Conservation (phyloP, 2,797 vertebrate genomes). For the Lepilemur septentrionalis region DNA sequence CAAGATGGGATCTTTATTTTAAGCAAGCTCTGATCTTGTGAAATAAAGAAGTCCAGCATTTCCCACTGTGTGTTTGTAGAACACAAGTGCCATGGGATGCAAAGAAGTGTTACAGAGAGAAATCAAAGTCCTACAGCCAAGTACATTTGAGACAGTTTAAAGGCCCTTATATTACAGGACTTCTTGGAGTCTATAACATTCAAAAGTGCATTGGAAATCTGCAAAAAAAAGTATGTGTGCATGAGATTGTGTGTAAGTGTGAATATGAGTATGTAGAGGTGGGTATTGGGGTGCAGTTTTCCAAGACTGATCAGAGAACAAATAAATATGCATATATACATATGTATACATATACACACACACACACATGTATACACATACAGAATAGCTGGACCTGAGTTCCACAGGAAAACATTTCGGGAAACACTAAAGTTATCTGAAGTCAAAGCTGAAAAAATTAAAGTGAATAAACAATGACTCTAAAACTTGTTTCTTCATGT, state of each 20-base stretch:
- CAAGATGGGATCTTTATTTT: background rate
- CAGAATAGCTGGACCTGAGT: background rate
- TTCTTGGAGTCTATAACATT: background rate
- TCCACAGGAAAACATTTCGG: constrained; percentile 17
- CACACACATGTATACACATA: rapidly evolving
- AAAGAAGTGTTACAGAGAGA: background rate
- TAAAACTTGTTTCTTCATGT: constrained; percentile 53
- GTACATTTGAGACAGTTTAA: background rate
- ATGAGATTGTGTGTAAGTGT: background rate
- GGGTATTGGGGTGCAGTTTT: background rate
- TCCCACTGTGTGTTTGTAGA: background rate
- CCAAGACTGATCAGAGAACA: background rate
- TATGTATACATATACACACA: background rate
- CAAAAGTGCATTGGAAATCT: background rate
- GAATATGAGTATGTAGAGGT: background rate
- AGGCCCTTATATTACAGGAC: background rate
- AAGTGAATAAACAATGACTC: constrained; percentile 25
- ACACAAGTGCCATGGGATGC: background rate
- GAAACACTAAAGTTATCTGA: constrained; percentile 48
- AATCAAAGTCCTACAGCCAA: background rate
- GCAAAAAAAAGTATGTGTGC: background rate
- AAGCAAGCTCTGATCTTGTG: background rate
- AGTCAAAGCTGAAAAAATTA: constrained; percentile 56
- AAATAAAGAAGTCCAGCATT: background rate
- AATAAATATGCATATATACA: background rate